Conservation (phyloP, 2,888 invertebrate genomes). For the Cosmia pyralina region DNA sequence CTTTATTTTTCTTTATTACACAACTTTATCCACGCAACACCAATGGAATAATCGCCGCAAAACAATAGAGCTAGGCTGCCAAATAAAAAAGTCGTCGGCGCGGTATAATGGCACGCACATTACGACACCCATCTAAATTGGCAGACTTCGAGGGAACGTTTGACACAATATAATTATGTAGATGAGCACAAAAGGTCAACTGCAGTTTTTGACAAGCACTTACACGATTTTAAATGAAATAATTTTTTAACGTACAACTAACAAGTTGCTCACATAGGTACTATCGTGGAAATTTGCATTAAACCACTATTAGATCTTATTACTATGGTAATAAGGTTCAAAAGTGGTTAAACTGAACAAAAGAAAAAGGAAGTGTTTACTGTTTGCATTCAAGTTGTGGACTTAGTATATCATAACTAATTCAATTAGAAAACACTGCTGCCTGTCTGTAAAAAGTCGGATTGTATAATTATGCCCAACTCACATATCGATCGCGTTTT, state of each 20-base stretch:
- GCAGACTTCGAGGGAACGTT: conserved; percentile 2
- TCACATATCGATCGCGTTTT: not conserved
- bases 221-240: not conserved
- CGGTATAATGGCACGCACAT: conserved; percentile 19
- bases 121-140: conserved; percentile 33
- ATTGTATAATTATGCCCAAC: no score
- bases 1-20: conserved; percentile 33
- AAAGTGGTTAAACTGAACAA: not conserved
- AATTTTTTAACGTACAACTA: not conserved
- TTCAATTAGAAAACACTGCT: not conserved
- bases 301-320: no score
- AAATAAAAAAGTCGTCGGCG: conserved; percentile 39
- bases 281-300: no score
- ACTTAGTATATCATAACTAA: not conserved
- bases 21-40: conserved; percentile 22
- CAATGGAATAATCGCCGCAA: conserved; percentile 34
- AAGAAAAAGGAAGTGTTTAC: not conserved
- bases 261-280: not conserved
- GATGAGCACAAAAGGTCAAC: conserved; percentile 12
- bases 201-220: not conserved
- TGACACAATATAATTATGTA: not conserved
- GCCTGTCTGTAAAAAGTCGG: not conserved
- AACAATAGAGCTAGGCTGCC: conserved; percentile 33
- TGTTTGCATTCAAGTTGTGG: not conserved
- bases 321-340: no score